phyloP scores from a whole-genome alignment of 2,797 vertebrate species.

The Steatocranus sp. region DNA sequence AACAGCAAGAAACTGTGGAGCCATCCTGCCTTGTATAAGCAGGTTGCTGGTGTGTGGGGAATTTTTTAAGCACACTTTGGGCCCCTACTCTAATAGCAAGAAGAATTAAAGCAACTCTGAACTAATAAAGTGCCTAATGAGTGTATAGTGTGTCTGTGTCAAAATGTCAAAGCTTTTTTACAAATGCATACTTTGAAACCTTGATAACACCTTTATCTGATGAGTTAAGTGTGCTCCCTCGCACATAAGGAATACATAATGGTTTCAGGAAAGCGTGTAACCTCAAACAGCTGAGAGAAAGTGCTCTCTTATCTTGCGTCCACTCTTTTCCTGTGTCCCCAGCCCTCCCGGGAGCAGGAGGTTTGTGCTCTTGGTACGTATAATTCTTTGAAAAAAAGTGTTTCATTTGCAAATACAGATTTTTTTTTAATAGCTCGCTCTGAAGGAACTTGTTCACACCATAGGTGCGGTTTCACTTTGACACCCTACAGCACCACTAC shows the following conservation, averaged over 20 bases:
- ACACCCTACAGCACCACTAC: neutral
- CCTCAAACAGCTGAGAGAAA: neutral
- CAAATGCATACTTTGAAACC: neutral
- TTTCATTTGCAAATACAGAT: neutral
- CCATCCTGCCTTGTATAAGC: neutral
- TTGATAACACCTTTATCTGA: neutral
- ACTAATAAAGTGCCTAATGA: neutral
- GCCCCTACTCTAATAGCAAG: neutral
- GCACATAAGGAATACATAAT: neutral
- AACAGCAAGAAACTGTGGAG: neutral
- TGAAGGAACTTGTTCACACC: neutral
- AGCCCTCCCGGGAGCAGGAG: neutral
- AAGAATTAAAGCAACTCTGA: too few species aligned
- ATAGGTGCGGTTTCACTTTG: neutral
- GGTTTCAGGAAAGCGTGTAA: neutral
- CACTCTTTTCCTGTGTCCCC: neutral
- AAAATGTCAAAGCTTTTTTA: neutral
- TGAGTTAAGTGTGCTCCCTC: neutral
- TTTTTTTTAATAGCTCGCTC: neutral
- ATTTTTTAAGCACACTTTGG: neutral
- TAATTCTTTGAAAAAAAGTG: neutral
- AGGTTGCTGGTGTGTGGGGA: accelerated
- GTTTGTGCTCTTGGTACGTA: neutral
- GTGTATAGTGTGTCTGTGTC: neutral
- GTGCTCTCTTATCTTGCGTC: neutral